Evolutionary conservation across 2,888 invertebrate genomes (phyloP).

Genomic region (Sepioteuthis lessoniana): DNA sequence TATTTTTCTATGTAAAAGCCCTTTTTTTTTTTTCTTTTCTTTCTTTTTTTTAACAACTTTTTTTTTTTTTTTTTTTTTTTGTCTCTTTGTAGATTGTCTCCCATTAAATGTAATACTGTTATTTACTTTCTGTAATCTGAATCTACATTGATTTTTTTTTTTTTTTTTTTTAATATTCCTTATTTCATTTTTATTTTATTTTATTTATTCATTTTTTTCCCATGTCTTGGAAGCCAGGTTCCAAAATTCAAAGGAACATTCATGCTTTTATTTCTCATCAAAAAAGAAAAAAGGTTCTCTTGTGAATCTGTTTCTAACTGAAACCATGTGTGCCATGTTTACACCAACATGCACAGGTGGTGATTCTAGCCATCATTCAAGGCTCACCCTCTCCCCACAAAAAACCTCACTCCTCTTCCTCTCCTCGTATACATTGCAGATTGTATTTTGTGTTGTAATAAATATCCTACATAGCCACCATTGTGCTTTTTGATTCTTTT

Average conservation of each 20-base stretch:
- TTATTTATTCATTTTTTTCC: too few species aligned
- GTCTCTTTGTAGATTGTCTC: background rate
- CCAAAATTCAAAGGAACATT: background rate
- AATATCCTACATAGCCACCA: background rate
- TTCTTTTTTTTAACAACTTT: too few species aligned
- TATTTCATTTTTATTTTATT: too few species aligned
- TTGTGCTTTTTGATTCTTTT: background rate
- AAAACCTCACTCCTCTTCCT: background rate
- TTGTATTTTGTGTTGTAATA: conserved; percentile 33
- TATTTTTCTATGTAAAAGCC: background rate
- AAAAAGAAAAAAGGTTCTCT: background rate
- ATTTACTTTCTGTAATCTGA: background rate
- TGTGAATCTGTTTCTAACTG: background rate
- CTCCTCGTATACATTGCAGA: background rate
- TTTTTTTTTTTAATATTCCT: too few species aligned
- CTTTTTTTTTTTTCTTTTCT: background rate
- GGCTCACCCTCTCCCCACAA: background rate
- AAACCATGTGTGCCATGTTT: background rate
- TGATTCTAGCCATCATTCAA: background rate
- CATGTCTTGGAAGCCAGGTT: background rate
- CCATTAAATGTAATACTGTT: background rate
- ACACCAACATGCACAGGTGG: background rate
- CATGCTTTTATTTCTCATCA: background rate
- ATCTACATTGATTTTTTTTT: background rate
- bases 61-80: background rate